Base-by-base conservation (phyloP, 2,113 vertebrate genomes). In the Platysternon megacephalum region DNA sequence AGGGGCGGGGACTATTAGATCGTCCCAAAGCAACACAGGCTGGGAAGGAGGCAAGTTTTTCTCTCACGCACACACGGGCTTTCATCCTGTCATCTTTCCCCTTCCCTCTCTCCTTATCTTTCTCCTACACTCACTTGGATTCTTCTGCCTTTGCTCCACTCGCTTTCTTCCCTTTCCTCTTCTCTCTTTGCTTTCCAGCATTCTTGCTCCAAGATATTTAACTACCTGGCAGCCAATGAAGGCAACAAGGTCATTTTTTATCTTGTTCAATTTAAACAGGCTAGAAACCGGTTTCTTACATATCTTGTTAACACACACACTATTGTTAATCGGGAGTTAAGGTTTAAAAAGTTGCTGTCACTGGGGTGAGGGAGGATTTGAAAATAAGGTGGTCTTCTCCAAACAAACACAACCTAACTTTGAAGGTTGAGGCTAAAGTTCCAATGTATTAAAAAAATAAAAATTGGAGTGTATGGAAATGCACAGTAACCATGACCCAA, bases 61-160 rank as follows among this genome's bases (percentile, higher is more conserved):
- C 9, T 5, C 42, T 19, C 11, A 24, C 26, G 0, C 2, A 3
- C 17, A 21, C 46, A 14, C 51, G 3, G 51, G 24, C 6, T 84
- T 4, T 83, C n/a, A 51, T 56, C 14, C 84, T 21, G 29, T 17
- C 29, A 56, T 49, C 58, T 12, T 17, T 14, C 52, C 82, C 53
- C 42, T 39, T 2, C 9, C 21, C 46, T 3, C 0, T 9, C 6
- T 11, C 3, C 48, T 26, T 14, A 3, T 28, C 26, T 22, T 26
- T 10, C 58, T 1, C 3, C 3, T 12, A n/a, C 26, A 22, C 13
- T 12, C 28, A 22, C 76, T 51, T 32, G 44, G 13, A 8, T 11
- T 4, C 32, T 29, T n/a, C 48, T 17, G 55, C 68, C 35, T 8
- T 9, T 10, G 21, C 58, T 17, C 13, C 1, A 11, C 53, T 51